Percentiles rank a stretch among this genome's conserved stretches.
phyloP scores from a whole-genome alignment of 2,888 invertebrate genomes.

The Dromius quadrimaculatus region DNA sequence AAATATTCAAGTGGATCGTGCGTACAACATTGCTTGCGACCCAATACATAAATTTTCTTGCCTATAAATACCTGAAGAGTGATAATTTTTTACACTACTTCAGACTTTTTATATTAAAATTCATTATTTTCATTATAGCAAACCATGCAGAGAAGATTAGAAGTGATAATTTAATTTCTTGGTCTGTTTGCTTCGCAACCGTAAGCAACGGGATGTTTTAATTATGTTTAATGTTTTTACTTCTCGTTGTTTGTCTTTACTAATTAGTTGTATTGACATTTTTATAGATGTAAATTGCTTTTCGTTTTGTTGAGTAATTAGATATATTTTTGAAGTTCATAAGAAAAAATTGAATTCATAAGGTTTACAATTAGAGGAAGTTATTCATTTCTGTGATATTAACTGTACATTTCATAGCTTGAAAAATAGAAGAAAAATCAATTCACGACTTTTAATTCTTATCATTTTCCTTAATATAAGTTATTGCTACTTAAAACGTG shows the following conservation, averaged over 20 bases:
- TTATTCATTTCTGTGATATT: not conserved
- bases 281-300: constrained; percentile 9
- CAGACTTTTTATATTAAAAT: constrained; percentile 35
- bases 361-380: not conserved
- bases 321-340: constrained; percentile 1
- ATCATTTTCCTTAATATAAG: not conserved
- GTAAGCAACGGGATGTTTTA: constrained; percentile 1
- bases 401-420: not conserved
- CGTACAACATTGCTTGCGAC: not conserved
- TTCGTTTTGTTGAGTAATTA: constrained; percentile 17
- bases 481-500: not conserved
- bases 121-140: constrained; percentile 43
- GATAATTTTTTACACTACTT: constrained; percentile 37
- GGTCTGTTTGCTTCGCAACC: constrained; percentile 11
- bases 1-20: constrained; percentile 42
- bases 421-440: not conserved
- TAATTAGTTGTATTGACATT: constrained; percentile 19
- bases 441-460: not conserved
- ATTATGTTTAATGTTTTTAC: not conserved
- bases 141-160: constrained; percentile 14
- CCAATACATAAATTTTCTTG: not conserved
- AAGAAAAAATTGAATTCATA: constrained; percentile 1
- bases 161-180: constrained; percentile 42
- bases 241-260: constrained; percentile 18
- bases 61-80: not conserved